phyloP scores from a whole-genome alignment of 2,113 vertebrate genomes.

The Zosterops hypoxanthus region DNA sequence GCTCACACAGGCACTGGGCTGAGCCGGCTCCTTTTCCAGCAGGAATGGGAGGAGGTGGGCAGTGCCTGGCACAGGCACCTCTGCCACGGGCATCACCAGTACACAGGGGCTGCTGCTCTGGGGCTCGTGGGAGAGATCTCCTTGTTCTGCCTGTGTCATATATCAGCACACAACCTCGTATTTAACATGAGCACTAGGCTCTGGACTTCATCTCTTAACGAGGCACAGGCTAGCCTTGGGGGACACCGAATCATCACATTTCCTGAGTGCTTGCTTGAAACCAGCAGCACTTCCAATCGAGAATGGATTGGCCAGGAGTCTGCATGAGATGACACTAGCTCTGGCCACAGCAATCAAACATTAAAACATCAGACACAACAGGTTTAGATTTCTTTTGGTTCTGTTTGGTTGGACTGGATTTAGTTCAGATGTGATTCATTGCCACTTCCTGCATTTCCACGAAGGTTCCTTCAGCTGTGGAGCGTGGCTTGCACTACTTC shows the following conservation, averaged over 20 bases:
- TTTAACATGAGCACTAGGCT: background rate
- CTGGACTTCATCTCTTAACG: conserved; percentile 27
- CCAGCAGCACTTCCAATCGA: background rate
- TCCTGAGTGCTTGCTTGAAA: background rate
- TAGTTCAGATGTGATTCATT: conserved; percentile 52
- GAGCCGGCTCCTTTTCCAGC: fast-evolving
- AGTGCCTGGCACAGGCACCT: background rate
- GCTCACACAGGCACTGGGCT: fast-evolving
- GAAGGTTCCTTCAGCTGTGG: background rate
- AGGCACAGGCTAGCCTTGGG: conserved; percentile 28
- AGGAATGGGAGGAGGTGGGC: fast-evolving
- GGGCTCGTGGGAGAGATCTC: fast-evolving
- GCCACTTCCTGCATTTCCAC: conserved; percentile 36
- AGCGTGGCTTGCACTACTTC: conserved; percentile 54
- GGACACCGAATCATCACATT: background rate
- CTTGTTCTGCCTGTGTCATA: background rate
- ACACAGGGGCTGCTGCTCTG: background rate
- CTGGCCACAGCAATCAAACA: conserved; percentile 28
- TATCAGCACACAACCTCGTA: background rate
- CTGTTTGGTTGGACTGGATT: background rate
- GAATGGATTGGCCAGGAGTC: background rate
- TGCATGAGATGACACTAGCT: background rate
- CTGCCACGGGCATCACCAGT: fast-evolving
- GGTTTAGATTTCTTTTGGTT: conserved; percentile 21
- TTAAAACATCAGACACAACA: background rate